Evolutionary conservation across 2,797 vertebrate genomes (phyloP).

Genomic region (Etheostoma perlongum): DNA sequence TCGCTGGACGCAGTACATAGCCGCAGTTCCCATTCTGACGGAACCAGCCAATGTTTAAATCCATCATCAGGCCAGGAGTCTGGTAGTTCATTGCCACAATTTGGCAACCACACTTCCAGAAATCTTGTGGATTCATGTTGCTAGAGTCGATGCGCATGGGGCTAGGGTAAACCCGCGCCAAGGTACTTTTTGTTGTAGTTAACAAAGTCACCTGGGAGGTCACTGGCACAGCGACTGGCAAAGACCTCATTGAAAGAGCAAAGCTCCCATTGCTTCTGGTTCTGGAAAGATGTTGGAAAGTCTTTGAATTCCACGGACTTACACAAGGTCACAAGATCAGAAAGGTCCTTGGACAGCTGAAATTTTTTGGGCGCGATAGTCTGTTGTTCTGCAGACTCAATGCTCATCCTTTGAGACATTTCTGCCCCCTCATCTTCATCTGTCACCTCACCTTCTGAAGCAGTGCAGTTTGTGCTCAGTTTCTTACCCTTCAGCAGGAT

Average conservation of each 20-base stretch:
- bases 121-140: slow-evolving; percentile 99
- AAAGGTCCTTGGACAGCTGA: slow-evolving; percentile 96
- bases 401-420: slow-evolving; percentile 94
- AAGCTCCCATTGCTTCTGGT: slow-evolving; percentile 97
- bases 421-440: slow-evolving; percentile 98
- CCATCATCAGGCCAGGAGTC: slow-evolving; percentile 98
- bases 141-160: slow-evolving; percentile 99
- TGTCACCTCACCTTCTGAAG: slow-evolving; percentile 94
- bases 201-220: slow-evolving; percentile 96
- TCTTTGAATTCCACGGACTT: slow-evolving; percentile 97
- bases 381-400: slow-evolving; percentile 89
- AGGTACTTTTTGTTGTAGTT: slow-evolving; percentile 99
- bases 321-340: slow-evolving; percentile 95
- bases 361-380: slow-evolving; percentile 88
- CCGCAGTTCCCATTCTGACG: slow-evolving; percentile 97
- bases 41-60: slow-evolving; percentile 98
- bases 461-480: slow-evolving; percentile 88
- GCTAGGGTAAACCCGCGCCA: slow-evolving; percentile 94
- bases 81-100: slow-evolving; percentile 99
- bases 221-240: slow-evolving; percentile 92
- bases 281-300: slow-evolving; percentile 94
- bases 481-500: slow-evolving; percentile 97
- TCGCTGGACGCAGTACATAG: slow-evolving; percentile 95
- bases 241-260: slow-evolving; percentile 98
- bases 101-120: slow-evolving; percentile 99